These are phyloP conservation scores for Chlorodrepanis virens DNA, from an alignment of 2,113 vertebrate species.

Conservation along the genomic window DNA sequence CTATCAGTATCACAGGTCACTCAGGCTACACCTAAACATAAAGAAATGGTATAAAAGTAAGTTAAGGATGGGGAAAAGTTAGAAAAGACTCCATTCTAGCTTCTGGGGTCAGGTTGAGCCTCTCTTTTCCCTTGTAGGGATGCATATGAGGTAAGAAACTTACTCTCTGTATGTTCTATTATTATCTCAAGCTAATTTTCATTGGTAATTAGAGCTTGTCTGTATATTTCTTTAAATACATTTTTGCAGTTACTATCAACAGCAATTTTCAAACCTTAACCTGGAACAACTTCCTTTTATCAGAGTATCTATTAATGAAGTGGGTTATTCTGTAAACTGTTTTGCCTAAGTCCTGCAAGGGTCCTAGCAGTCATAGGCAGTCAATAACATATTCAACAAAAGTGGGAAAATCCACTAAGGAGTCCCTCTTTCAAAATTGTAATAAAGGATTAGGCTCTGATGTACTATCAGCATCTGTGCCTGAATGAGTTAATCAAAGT, in stretches of 20 bases:
- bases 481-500: neutral
- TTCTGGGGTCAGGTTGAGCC: neutral
- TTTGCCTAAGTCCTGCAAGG: neutral
- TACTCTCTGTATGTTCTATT: neutral
- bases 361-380: neutral
- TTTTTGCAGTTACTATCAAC: neutral
- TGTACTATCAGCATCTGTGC: rapidly evolving
- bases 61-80: no score
- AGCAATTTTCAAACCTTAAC: neutral
- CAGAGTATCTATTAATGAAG: neutral
- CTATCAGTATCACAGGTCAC: neutral
- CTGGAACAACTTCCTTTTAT: neutral
- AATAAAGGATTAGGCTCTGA: neutral
- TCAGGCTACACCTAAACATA: neutral
- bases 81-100: neutral
- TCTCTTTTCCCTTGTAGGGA: neutral
- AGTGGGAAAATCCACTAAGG: neutral
- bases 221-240: neutral
- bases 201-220: neutral
- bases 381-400: neutral
- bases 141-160: neutral
- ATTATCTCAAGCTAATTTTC: neutral
- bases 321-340: neutral
- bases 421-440: neutral
- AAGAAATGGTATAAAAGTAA: neutral